Percentiles rank a stretch among this genome's conserved stretches.
Evolutionary conservation across 2,888 invertebrate genomes (phyloP).

Genomic region (Galeopsomyia nigrocyanea): DNA sequence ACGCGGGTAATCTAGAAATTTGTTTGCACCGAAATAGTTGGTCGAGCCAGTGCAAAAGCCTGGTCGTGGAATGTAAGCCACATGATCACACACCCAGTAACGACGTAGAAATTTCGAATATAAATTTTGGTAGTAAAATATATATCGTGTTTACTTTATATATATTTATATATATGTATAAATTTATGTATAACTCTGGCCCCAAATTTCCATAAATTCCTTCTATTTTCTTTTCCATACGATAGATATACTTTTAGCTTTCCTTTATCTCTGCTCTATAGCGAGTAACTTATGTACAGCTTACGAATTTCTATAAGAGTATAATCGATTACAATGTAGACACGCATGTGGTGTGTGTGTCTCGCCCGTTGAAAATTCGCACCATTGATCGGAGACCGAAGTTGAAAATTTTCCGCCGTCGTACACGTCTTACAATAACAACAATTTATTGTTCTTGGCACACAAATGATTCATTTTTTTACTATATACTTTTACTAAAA

Average conservation of each 20-base stretch:
- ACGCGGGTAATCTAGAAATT: conserved; percentile 41
- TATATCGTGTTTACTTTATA: conserved; percentile 58
- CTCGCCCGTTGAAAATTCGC: conserved; percentile 41
- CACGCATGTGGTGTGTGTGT: conserved; percentile 35
- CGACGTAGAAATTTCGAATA: conserved; percentile 67
- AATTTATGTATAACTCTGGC: conserved; percentile 54
- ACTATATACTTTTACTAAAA: conserved; percentile 26
- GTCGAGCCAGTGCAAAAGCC: conserved; percentile 49
- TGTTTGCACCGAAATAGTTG: conserved; percentile 47
- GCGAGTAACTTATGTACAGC: conserved; percentile 46
- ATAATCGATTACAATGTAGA: conserved; percentile 46
- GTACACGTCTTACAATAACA: conserved; percentile 36
- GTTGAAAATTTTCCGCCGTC: conserved; percentile 29
- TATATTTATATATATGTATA: conserved; percentile 59
- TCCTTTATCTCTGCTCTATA: conserved; percentile 40
- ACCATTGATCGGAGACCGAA: conserved; percentile 45
- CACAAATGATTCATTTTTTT: conserved; percentile 42
- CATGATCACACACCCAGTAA: conserved; percentile 61
- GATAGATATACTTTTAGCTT: conserved; percentile 43
- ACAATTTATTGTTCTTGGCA: conserved; percentile 51
- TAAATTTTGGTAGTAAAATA: conserved; percentile 69
- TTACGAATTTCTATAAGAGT: conserved; percentile 40
- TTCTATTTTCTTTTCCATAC: conserved; percentile 44
- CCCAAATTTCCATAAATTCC: conserved; percentile 49
- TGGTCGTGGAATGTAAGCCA: conserved; percentile 67